phyloP scores from a whole-genome alignment of 2,113 vertebrate genomes.

The Lagenorhynchus albirostris region DNA sequence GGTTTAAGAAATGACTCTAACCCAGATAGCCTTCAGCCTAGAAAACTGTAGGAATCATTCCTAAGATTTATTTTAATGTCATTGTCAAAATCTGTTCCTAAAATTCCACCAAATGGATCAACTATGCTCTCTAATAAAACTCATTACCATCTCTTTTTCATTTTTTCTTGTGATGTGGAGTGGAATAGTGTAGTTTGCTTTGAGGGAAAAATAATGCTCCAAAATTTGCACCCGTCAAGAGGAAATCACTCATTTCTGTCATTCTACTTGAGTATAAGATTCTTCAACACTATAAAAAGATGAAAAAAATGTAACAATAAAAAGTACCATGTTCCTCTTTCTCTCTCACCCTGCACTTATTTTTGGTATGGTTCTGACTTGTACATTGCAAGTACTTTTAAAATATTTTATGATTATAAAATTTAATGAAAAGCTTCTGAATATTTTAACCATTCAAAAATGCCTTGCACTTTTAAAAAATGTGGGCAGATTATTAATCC shows the following conservation, averaged over 20 bases:
- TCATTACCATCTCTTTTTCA: background rate
- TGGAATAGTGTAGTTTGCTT: background rate
- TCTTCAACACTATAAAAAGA: constrained; percentile 9
- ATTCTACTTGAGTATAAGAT: background rate
- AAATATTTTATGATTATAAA: constrained; percentile 24
- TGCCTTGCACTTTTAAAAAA: background rate
- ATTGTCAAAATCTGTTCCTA: constrained; percentile 25
- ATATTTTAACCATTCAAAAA: constrained; percentile 4
- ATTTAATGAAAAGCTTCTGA: constrained; percentile 44
- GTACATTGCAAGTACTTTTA: background rate
- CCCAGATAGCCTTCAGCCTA: background rate
- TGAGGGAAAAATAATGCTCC: background rate
- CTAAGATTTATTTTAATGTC: background rate
- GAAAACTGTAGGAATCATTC: background rate
- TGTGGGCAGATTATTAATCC: constrained; percentile 35
- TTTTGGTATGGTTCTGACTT: background rate
- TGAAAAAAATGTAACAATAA: background rate
- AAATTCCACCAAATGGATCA: constrained; percentile 16
- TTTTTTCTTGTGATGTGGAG: background rate
- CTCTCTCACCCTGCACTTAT: background rate
- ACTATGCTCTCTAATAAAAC: constrained; percentile 43
- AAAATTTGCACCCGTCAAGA: constrained; percentile 13
- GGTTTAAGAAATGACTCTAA: constrained; percentile 29
- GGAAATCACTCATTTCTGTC: constrained; percentile 44
- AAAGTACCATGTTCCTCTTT: background rate